phyloP scores from a whole-genome alignment of 2,888 invertebrate genomes.

The Augiades crinisus region DNA sequence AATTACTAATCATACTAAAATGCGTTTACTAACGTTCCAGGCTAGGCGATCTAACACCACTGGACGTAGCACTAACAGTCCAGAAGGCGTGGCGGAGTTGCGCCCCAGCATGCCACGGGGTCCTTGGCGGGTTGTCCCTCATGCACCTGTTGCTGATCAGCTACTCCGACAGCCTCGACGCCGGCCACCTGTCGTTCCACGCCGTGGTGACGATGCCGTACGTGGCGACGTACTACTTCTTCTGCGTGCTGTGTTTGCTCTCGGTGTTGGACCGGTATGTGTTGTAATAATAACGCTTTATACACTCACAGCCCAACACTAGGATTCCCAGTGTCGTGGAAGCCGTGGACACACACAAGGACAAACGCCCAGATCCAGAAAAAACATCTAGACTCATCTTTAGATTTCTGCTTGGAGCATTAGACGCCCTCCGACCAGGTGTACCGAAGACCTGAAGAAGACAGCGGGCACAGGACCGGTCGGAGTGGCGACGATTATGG shows the following conservation, averaged over 20 bases:
- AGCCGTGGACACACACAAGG: too few relatives aligned
- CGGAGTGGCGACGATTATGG: too few relatives aligned
- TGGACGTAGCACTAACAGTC: slow-evolving; percentile 76
- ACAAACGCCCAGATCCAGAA: too few relatives aligned
- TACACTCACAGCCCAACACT: too few relatives aligned
- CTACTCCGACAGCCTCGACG: slow-evolving; percentile 72
- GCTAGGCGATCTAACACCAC: slow-evolving; percentile 68
- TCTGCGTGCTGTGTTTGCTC: slow-evolving; percentile 80
- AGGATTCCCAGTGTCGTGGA: too few relatives aligned
- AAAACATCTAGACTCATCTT: too few relatives aligned
- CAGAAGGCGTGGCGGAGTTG: slow-evolving; percentile 76
- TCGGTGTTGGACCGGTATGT: slow-evolving; percentile 82
- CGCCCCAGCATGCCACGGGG: slow-evolving; percentile 80
- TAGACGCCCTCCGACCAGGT: too few relatives aligned
- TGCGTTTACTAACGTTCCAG: slow-evolving; percentile 44
- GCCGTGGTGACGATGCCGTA: slow-evolving; percentile 75
- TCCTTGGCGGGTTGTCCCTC: slow-evolving; percentile 81
- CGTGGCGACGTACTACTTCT: slow-evolving; percentile 79
- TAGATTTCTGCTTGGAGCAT: too few relatives aligned
- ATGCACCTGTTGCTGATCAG: slow-evolving; percentile 82
- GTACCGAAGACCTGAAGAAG: too few relatives aligned
- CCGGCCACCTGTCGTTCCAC: slow-evolving; percentile 71
- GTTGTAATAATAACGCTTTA: not conserved
- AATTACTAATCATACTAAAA: too few relatives aligned
- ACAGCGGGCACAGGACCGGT: too few relatives aligned